A percentile compares a stretch with the other conserved stretches of the same genome.
These are phyloP conservation scores for Merops nubicus DNA, from an alignment of 2,113 vertebrate genomes.

Conservation along the genomic window DNA sequence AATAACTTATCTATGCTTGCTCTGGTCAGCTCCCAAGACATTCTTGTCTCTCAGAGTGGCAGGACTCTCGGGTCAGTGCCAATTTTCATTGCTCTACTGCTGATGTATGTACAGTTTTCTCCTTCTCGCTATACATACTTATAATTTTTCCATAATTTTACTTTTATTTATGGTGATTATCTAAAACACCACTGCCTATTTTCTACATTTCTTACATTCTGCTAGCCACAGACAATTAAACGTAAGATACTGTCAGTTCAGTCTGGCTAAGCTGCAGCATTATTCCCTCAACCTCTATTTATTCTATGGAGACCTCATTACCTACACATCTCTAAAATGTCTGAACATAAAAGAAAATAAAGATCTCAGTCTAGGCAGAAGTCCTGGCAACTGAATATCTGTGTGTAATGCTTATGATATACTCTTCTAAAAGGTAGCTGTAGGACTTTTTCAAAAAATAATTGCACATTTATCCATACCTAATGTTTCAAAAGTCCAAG, in stretches of 20 bases:
- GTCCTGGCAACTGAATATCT: neutral
- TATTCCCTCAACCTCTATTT: neutral
- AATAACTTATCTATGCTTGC: constrained; percentile 43
- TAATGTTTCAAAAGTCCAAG: neutral
- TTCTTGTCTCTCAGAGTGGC: neutral
- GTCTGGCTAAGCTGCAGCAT: neutral
- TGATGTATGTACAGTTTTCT: neutral
- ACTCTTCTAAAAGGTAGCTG: neutral
- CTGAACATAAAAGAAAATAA: neutral
- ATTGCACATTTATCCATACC: neutral
- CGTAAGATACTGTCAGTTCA: neutral
- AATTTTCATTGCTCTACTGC: neutral
- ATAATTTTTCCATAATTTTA: neutral
- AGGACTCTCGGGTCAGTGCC: neutral
- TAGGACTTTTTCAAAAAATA: neutral
- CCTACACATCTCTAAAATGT: neutral
- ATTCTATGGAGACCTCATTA: neutral
- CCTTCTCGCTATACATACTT: neutral
- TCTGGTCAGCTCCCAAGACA: neutral
- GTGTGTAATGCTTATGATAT: neutral
- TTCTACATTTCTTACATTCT: neutral
- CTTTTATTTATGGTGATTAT: neutral
- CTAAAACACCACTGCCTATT: neutral
- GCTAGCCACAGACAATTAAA: neutral
- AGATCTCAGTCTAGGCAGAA: neutral